Base-by-base conservation (phyloP, 1,140 invertebrate species). In the Metopolophium dirhodum region DNA sequence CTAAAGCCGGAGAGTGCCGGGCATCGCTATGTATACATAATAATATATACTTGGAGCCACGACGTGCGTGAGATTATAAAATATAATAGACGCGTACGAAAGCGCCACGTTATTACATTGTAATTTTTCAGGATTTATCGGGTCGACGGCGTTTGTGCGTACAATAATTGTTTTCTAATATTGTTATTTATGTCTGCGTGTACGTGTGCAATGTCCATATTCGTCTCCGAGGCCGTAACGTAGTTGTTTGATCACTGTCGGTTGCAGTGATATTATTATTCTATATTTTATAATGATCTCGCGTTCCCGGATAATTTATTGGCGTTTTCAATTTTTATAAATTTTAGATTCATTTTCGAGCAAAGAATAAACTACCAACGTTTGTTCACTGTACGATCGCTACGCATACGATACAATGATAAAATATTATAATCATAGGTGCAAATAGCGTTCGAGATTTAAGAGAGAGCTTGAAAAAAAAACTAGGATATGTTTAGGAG, bases 81-180 rank as follows among this genome's bases (percentile, higher is more conserved):
- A 61, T 47, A 77, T n/a, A n/a, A 77, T 77, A n/a, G 30, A 77
- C 14, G 14, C 14, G n/a, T 77, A 77, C 4, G 30, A 77, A 77
- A 77, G n/a, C 61, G n/a, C 61, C 61, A 77, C n/a, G 4, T 18
- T 77, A n/a, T 18, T 26, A 26, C n/a, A n/a, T 77, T 77, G 37
- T 86, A 47, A 47, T 86, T 47, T 86, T 86, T 47, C 26, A 86
- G 85, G 85, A 86, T 86, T 86, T 86, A 86, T 86, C 23, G 45
- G 49, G 26, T 86, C 18, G 85, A 86, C 26, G 45, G 41, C 30
- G 85, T 86, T 85, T 41, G 83, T 45, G 35, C 30, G 82, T 83
- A 83, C 37, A 37, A 37, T 83, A 41, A 85, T 85, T 45, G 83
- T 85, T 41, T 85, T 85, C 23, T 85, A n/a, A 77, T 77, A 77